Evolutionary conservation across 2,888 invertebrate species (phyloP), one percentile per base, ranked within the genome.

Genomic region (Mechanitis mazaeus): DNA sequence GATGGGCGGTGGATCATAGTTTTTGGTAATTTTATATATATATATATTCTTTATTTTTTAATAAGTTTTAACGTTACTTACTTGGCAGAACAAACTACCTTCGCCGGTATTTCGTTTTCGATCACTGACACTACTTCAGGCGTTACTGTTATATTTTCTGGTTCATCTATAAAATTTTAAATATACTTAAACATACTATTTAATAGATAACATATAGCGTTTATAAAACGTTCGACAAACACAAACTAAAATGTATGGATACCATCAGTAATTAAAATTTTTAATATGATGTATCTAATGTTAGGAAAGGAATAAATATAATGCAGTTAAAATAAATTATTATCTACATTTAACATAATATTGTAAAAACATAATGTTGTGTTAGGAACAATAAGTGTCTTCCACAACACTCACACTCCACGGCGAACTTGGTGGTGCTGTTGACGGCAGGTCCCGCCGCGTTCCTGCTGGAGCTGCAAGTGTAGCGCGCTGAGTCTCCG

Each of bases 371-470:
- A 20, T 20, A 20, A 20, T 20, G 20, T 20, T 20, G 20, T 20
- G 20, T 20, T 20, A 20, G 20, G 20, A 20, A 20, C 1, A 20
- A 20, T 20, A 1, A 20, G 20, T 20, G 20, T 20, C 31, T 55
- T 42, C 45, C 45, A 31, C 11, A 12, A 9, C 70, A 93, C 96
- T 94, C 82, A 97, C 97, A 97, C 86, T 97, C 97, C 33, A 97
- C 96, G 65, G 95, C 94, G 75, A 97, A 95, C 76, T 94, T 94
- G 50, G 96, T 96, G 61, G 94, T 94, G 78, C 95, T 96, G 73
- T 94, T 93, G 66, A 97, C 96, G 2, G 95, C 94, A 0, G 93
- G 90, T 0, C 97, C 97, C 56, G 95, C 94, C 4, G 92, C 91
- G 82, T 96, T 96, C 54, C 91, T 87, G 4, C 94, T 94, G 64